Percentiles rank a stretch among this genome's conserved stretches.
Conservation (phyloP, 2,113 vertebrate species). For the Bostrychus sinensis region DNA sequence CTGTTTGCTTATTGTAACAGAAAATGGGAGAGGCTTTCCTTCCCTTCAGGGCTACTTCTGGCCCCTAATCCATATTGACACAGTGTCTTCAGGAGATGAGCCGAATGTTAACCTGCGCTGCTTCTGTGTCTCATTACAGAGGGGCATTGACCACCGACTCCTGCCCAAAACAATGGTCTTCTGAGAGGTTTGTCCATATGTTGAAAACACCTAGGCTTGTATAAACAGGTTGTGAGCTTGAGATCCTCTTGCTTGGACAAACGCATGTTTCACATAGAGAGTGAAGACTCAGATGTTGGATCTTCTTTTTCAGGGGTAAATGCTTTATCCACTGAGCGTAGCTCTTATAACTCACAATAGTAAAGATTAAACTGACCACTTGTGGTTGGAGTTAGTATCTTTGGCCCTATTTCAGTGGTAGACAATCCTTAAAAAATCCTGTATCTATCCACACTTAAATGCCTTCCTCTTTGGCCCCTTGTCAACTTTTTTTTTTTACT, state of each 20-base stretch:
- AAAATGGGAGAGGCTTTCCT: constrained; percentile 74
- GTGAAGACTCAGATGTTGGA: no score
- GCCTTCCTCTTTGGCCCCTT: no score
- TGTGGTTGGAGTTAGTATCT: no score
- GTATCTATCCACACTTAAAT: no score
- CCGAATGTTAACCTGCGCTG: constrained; percentile 61
- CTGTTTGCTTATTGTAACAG: constrained; percentile 89
- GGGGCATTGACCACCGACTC: constrained; percentile 10
- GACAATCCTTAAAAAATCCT: no score
- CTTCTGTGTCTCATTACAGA: constrained; percentile 36
- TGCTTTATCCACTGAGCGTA: no score
- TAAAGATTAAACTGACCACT: no score
- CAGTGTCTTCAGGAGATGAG: constrained; percentile 53
- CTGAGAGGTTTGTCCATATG: constrained; percentile 46
- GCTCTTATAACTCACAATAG: no score
- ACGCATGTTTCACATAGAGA: constrained; percentile 13
- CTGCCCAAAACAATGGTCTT: constrained; percentile 23
- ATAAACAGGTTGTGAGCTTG: constrained; percentile 1
- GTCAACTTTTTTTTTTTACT: no score
- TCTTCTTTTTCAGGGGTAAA: no score
- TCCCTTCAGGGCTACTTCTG: constrained; percentile 70
- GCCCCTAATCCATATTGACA: constrained; percentile 85
- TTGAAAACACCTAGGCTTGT: not conserved
- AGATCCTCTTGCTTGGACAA: constrained; percentile 1
- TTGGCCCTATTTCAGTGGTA: no score